Conservation (phyloP, 2,797 vertebrate genomes). For the Choloepus didactylus region DNA sequence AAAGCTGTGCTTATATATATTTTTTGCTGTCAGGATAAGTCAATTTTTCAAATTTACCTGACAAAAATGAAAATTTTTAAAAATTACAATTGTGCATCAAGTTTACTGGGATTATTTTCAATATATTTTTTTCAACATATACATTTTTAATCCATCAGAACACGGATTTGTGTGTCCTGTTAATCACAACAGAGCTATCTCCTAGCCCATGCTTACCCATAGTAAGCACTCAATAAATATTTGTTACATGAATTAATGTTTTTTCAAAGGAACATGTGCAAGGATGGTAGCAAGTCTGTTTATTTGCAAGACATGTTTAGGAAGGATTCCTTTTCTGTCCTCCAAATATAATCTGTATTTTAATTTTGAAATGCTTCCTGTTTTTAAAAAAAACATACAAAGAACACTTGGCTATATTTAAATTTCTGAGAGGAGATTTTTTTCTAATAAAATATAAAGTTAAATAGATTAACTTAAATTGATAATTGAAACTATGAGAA, state of each 20-base stretch:
- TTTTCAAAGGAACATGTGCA: slow-evolving; percentile 39
- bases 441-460: slow-evolving; percentile 63
- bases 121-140: background rate
- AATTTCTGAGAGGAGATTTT: slow-evolving; percentile 56
- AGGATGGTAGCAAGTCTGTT: background rate
- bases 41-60: slow-evolving; percentile 24
- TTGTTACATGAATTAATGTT: slow-evolving; percentile 21
- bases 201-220: background rate
- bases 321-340: slow-evolving; percentile 27
- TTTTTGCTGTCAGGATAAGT: slow-evolving; percentile 10
- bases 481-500: slow-evolving; percentile 22
- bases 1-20: background rate
- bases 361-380: slow-evolving; percentile 49
- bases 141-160: background rate
- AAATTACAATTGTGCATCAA: slow-evolving; percentile 32
- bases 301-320: slow-evolving; percentile 33
- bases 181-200: background rate
- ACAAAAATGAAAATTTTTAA: slow-evolving; percentile 27
- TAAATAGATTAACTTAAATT: slow-evolving; percentile 29
- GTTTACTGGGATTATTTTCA: slow-evolving; percentile 7
- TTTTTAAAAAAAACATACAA: slow-evolving; percentile 54
- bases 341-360: slow-evolving; percentile 53
- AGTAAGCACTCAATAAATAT: background rate
- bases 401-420: slow-evolving; percentile 59
- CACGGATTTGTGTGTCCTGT: background rate